Percentiles rank a stretch among this genome's conserved stretches.
Evolutionary conservation across 2,797 vertebrate species (phyloP).

Genomic region (Lerista edwardsae): DNA sequence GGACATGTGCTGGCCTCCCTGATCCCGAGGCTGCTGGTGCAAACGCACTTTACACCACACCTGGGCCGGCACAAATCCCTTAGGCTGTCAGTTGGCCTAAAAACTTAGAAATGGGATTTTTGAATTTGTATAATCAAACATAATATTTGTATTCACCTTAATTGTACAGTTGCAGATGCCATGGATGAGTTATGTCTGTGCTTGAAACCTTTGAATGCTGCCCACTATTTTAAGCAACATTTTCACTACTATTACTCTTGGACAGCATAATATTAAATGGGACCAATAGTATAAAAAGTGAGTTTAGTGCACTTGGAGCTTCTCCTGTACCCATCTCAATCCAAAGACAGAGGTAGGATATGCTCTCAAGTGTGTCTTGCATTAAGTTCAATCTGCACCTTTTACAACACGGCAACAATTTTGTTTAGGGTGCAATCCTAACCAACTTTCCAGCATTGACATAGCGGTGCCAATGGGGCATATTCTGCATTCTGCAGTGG

Average conservation of each 20-base stretch:
- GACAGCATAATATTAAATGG: background rate
- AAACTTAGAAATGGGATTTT: background rate
- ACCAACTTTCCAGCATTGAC: too few species aligned
- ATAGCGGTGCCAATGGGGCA: too few species aligned
- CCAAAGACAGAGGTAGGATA: fast-evolving
- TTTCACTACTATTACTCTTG: background rate
- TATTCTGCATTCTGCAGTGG: too few species aligned
- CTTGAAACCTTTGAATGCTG: slow-evolving; percentile 20
- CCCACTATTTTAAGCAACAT: background rate
- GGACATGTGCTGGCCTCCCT: too few species aligned
- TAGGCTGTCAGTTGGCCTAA: background rate
- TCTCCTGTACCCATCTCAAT: background rate
- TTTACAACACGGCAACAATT: background rate
- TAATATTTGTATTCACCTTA: background rate
- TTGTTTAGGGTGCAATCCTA: too few species aligned
- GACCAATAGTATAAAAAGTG: background rate
- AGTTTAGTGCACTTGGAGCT: too few species aligned
- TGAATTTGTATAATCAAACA: background rate
- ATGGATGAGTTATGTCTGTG: background rate
- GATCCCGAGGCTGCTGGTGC: too few species aligned
- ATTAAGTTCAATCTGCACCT: background rate
- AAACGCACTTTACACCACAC: too few species aligned
- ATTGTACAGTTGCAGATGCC: background rate
- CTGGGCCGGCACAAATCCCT: too few species aligned
- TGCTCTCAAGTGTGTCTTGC: background rate